Evolutionary conservation across 1,140 invertebrate species (phyloP).

Genomic region (Oppia nitens): DNA sequence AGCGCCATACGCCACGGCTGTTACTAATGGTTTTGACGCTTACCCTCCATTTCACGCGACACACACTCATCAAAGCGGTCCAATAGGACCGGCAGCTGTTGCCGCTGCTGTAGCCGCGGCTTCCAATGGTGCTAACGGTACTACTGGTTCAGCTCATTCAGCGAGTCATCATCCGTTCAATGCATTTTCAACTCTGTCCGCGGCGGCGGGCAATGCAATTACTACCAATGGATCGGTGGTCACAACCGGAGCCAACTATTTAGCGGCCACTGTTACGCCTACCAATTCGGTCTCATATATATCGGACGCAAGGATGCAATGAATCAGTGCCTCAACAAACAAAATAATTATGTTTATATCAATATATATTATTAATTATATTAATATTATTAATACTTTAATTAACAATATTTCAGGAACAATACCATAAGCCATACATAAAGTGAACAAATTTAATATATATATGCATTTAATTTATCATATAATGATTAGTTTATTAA

Average conservation of each 20-base stretch:
- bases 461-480: too few species aligned
- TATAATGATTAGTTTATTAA: too few species aligned
- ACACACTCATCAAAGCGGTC: neutral
- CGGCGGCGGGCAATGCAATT: neutral
- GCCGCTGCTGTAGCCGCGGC: neutral
- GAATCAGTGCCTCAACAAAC: neutral
- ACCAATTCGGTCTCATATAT: neutral
- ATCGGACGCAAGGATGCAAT: neutral
- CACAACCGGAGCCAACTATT: neutral
- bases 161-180: neutral
- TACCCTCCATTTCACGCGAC: neutral
- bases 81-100: neutral
- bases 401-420: too few species aligned
- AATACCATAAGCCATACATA: too few species aligned
- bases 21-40: neutral
- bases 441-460: too few species aligned
- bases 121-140: neutral
- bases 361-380: too few species aligned
- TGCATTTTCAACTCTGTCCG: neutral
- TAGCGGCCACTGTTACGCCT: neutral
- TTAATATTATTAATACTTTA: too few species aligned
- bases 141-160: neutral
- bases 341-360: neutral
- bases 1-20: neutral
- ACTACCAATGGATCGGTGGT: neutral